phyloP scores from a whole-genome alignment of 1,140 invertebrate species.

The Hypothenemus hampei region DNA sequence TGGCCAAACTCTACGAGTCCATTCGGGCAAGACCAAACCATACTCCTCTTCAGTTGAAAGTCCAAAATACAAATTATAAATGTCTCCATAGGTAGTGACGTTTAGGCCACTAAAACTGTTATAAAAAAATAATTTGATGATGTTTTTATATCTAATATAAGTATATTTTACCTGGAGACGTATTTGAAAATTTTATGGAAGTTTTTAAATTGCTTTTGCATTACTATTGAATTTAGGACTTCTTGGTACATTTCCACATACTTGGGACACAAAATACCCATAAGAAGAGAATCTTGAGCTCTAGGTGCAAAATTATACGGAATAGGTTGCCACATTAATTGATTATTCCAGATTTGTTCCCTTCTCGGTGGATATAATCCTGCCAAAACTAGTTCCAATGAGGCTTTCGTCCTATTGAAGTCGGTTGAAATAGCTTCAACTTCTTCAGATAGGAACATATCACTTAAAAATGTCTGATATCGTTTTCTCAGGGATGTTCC shows the following conservation, averaged over 20 bases:
- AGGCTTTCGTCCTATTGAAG: conserved; percentile 56
- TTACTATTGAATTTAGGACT: not conserved
- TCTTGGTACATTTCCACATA: conserved; percentile 23
- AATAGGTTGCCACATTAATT: conserved; percentile 80
- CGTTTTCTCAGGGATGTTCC: conserved; percentile 57
- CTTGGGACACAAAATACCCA: conserved; percentile 24
- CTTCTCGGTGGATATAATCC: conserved; percentile 74
- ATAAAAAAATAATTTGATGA: not conserved
- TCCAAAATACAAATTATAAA: conserved; percentile 33
- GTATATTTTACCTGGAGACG: conserved; percentile 22
- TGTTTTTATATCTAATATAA: not conserved
- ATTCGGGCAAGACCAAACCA: conserved; percentile 55
- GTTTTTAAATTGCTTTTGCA: conserved; percentile 17
- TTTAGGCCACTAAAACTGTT: conserved; percentile 28
- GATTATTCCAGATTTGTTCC: conserved; percentile 63
- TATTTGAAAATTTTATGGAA: conserved; percentile 27
- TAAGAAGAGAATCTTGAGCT: conserved; percentile 22
- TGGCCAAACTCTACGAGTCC: conserved; percentile 58
- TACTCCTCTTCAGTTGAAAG: conserved; percentile 46
- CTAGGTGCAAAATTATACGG: conserved; percentile 53
- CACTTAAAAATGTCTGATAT: conserved; percentile 57
- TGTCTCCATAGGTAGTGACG: conserved; percentile 25
- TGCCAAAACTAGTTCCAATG: conserved; percentile 66
- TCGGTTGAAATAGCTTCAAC: conserved; percentile 37
- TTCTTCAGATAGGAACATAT: conserved; percentile 51